phyloP scores from a whole-genome alignment of 2,113 vertebrate species.

The Phrynosoma blainvillii region DNA sequence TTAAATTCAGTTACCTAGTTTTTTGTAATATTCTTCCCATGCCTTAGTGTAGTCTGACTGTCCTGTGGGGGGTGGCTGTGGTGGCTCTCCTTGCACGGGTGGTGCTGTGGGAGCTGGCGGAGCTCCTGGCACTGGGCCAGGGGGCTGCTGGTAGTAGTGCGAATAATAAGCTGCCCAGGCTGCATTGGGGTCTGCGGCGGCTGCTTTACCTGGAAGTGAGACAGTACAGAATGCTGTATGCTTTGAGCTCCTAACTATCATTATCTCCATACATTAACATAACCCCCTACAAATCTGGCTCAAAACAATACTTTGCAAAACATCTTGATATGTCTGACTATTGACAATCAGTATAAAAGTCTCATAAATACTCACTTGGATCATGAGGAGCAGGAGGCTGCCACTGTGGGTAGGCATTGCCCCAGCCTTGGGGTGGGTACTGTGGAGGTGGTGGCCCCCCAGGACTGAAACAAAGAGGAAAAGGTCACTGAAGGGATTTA shows the following conservation, averaged over 20 bases:
- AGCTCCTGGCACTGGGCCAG: constrained; percentile 82
- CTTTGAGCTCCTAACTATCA: too few relatives aligned
- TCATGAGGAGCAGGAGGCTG: constrained; percentile 89
- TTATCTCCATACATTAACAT: background rate
- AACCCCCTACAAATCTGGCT: too few relatives aligned
- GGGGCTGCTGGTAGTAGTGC: constrained; percentile 91
- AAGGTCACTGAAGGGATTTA: background rate
- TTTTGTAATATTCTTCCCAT: constrained; percentile 96
- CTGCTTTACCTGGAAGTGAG: constrained; percentile 79
- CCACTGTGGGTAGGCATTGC: constrained; percentile 89
- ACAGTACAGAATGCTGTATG: too few relatives aligned
- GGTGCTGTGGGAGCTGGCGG: constrained; percentile 78
- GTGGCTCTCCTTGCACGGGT: constrained; percentile 80
- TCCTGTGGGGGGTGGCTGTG: constrained; percentile 76
- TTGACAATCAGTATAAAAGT: too few relatives aligned
- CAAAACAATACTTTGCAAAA: background rate
- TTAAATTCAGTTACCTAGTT: constrained; percentile 79
- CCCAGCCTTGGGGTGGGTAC: constrained; percentile 90
- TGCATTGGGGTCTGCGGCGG: constrained; percentile 85
- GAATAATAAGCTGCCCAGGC: constrained; percentile 95
- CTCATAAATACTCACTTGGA: constrained; percentile 80
- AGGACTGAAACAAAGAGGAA: constrained; percentile 67
- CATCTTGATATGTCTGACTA: background rate
- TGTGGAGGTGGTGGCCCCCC: constrained; percentile 85
- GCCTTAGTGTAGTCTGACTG: constrained; percentile 95